Evolutionary conservation across 2,113 vertebrate species (phyloP).

Genomic region (Platycercus adscitus): DNA sequence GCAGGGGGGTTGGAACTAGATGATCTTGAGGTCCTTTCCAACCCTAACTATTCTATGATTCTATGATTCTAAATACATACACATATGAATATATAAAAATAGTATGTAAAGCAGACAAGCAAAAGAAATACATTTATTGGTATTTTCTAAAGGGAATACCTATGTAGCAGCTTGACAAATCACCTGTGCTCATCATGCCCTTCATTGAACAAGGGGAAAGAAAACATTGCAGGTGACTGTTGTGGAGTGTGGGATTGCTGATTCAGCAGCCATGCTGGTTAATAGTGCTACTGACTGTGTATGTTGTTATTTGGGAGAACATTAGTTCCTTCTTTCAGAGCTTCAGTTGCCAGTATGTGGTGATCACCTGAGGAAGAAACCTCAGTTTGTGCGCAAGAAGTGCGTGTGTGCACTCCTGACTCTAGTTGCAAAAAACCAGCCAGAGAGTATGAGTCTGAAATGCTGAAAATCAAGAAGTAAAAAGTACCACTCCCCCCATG

Average conservation of each 20-base stretch:
- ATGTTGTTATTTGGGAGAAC: neutral
- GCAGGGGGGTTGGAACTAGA: neutral
- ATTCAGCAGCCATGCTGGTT: neutral
- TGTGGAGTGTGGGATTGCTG: neutral
- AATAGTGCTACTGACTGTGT: neutral
- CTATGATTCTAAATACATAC: neutral
- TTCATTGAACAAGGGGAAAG: neutral
- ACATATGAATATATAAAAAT: neutral
- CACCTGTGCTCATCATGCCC: neutral
- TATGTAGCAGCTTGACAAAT: neutral
- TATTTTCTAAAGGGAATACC: neutral
- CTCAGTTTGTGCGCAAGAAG: neutral
- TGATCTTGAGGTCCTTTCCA: neutral
- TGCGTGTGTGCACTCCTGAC: rapidly evolving
- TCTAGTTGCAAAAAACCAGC: neutral
- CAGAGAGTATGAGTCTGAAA: neutral
- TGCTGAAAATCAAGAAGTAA: neutral
- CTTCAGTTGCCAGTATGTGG: neutral
- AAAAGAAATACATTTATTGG: neutral
- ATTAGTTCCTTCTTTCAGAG: neutral
- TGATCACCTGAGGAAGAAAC: neutral
- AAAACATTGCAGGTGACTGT: neutral
- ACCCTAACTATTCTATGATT: neutral
- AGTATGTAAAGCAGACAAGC: neutral
- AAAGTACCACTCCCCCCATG: neutral